Conservation (phyloP, 2,888 invertebrate genomes). For the Tanytarsus gracilentus region DNA sequence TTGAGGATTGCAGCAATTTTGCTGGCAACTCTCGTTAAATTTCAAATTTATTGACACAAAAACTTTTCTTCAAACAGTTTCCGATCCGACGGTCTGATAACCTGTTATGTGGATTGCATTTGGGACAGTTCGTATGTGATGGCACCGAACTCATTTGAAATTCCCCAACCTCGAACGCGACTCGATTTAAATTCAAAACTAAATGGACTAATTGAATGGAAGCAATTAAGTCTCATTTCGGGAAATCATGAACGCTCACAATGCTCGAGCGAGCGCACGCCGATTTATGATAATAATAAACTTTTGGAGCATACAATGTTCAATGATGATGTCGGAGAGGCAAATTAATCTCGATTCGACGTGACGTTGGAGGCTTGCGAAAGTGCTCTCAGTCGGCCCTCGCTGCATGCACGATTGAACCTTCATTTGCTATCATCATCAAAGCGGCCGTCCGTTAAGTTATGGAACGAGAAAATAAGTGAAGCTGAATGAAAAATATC, state of each 20-base stretch:
- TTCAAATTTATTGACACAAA: not conserved
- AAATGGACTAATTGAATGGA: slow-evolving; percentile 18
- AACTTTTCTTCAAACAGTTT: slow-evolving; percentile 4
- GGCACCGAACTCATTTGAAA: slow-evolving; percentile 5
- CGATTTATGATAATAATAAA: slow-evolving; percentile 41
- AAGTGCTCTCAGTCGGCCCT: too few species aligned
- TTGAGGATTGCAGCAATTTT: too few species aligned
- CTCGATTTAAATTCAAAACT: slow-evolving; percentile 19
- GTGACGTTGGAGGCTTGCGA: not conserved
- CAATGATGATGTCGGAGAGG: not conserved
- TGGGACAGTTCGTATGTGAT: slow-evolving; percentile 24
- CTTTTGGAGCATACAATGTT: slow-evolving; percentile 3
- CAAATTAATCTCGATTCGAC: not conserved
- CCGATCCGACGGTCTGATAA: slow-evolving; percentile 8
- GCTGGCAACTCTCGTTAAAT: too few species aligned
- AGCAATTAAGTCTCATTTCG: slow-evolving; percentile 34
- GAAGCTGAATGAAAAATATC: too few species aligned
- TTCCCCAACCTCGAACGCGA: not conserved
- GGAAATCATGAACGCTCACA: slow-evolving; percentile 41
- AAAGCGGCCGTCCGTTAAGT: too few species aligned
- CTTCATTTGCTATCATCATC: too few species aligned
- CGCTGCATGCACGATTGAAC: too few species aligned
- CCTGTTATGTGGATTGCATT: slow-evolving; percentile 17
- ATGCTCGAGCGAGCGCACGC: slow-evolving; percentile 40
- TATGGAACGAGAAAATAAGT: too few species aligned